These are phyloP conservation scores for Pristionchus arcanus DNA, from an alignment of 2,888 invertebrate genomes.

Conservation along the genomic window DNA sequence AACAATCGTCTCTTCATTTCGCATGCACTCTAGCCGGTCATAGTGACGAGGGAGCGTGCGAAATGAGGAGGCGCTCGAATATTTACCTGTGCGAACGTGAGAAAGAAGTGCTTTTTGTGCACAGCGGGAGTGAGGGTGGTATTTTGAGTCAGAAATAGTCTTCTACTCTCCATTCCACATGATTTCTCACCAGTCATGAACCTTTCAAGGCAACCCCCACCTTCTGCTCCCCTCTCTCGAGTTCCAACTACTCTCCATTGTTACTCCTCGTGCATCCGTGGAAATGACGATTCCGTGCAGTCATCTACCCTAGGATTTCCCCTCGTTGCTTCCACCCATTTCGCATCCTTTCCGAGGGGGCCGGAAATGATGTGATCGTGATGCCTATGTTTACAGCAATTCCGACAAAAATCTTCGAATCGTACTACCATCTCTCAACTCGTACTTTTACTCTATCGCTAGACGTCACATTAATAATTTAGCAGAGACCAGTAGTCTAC, in stretches of 20 bases:
- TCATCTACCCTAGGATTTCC: background rate
- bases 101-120: background rate
- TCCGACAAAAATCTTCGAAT: background rate
- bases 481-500: background rate
- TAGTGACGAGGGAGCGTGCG: background rate
- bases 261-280: background rate
- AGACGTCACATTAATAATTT: background rate
- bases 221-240: background rate
- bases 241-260: background rate
- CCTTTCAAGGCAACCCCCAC: background rate
- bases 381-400: background rate
- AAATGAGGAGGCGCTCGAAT: background rate
- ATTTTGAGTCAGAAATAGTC: background rate
- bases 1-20: too few species aligned
- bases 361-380: slow-evolving; percentile 1
- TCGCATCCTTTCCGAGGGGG: background rate
- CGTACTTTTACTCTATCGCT: background rate
- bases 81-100: background rate
- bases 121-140: background rate
- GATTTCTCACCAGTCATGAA: too few species aligned
- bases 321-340: background rate
- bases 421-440: background rate
- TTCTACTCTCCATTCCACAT: background rate
- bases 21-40: background rate
- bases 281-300: background rate